These are phyloP conservation scores for Oscheius sp. DNA, from an alignment of 2,888 invertebrate species.

Conservation along the genomic window DNA sequence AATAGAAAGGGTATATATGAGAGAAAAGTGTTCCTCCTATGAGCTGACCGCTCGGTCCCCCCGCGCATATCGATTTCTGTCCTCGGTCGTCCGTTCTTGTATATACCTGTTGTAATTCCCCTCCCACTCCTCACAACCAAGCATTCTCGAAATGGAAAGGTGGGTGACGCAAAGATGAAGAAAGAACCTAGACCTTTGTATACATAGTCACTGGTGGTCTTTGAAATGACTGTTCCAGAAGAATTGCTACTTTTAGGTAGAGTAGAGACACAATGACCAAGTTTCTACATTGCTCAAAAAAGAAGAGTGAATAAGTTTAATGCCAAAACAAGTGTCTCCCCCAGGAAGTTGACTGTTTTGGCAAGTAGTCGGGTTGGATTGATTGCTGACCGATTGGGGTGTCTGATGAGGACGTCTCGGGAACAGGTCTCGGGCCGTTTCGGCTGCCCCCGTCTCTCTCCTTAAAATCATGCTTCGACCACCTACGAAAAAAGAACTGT, in stretches of 20 bases:
- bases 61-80: conserved; percentile 25
- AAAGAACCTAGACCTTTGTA: neutral
- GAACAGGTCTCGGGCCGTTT: conserved; percentile 27
- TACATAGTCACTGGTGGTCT: neutral
- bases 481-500: conserved; percentile 26
- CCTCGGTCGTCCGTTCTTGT: neutral
- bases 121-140: neutral
- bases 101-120: neutral
- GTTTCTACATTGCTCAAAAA: too few relatives aligned
- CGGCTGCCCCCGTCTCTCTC: conserved; percentile 7
- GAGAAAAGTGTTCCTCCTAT: neutral
- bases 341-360: too few relatives aligned
- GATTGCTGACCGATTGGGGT: neutral
- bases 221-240: too few relatives aligned
- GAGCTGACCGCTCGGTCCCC: conserved; percentile 6
- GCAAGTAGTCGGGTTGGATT: too few relatives aligned
- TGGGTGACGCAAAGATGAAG: neutral
- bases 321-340: too few relatives aligned
- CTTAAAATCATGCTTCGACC: conserved; percentile 12
- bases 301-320: too few relatives aligned
- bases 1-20: neutral
- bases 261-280: too few relatives aligned
- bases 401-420: conserved; percentile 34
- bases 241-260: too few relatives aligned
- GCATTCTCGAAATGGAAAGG: neutral